A percentile compares a stretch with the other conserved stretches of the same genome.
Evolutionary conservation across 2,888 invertebrate species (phyloP).

Genomic region (Mesochorus sp.): DNA sequence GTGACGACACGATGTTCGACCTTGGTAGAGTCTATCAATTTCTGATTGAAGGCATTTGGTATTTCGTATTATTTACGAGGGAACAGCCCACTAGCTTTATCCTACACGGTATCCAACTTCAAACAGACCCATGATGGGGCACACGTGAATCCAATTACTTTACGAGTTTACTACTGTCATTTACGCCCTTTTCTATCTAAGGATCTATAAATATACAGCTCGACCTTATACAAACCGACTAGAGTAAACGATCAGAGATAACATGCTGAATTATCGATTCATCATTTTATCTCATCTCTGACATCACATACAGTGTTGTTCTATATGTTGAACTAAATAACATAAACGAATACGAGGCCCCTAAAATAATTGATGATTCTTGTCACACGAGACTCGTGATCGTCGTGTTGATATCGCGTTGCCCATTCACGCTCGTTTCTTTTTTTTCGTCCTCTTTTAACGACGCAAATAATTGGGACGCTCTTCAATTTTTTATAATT

Average conservation of each 20-base stretch:
- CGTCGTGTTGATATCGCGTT: background rate
- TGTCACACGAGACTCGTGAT: constrained; percentile 35
- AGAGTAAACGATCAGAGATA: background rate
- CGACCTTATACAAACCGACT: background rate
- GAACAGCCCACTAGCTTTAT: constrained; percentile 32
- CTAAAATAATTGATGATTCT: constrained; percentile 35
- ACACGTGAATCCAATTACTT: too few relatives aligned
- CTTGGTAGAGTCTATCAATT: constrained; percentile 49
- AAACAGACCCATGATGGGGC: too few relatives aligned
- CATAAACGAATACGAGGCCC: background rate
- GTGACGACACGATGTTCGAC: constrained; percentile 12
- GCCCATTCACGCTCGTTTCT: constrained; percentile 9
- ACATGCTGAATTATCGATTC: constrained; percentile 1
- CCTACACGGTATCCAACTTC: too few relatives aligned
- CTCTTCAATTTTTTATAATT: constrained; percentile 11
- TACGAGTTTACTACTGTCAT: too few relatives aligned
- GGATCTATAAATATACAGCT: background rate
- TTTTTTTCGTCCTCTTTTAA: constrained; percentile 26
- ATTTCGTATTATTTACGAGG: constrained; percentile 40
- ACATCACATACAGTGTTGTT: background rate
- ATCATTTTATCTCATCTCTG: too few relatives aligned
- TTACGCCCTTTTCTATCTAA: background rate
- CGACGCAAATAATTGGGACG: constrained; percentile 30
- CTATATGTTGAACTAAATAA: background rate
- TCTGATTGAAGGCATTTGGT: constrained; percentile 6